Base-by-base conservation (phyloP, 2,888 invertebrate genomes). In the Lasiommata megera region DNA sequence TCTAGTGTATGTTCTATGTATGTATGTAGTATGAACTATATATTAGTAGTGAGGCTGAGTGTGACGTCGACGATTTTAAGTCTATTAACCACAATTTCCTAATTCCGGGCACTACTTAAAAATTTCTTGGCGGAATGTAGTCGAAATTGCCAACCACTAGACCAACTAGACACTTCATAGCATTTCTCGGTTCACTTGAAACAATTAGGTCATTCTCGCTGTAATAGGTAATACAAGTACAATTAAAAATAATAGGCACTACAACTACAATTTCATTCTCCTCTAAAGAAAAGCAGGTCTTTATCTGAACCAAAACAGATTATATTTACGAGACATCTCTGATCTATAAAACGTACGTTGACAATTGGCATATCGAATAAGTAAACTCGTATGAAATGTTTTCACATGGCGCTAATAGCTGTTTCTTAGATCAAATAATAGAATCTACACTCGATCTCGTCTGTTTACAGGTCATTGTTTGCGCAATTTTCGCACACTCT, bases 401-500 rank as follows among this genome's bases (percentile, higher is more conserved):
- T 37, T 48, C 48, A 23, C 48, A 17, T 36, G 36, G 9, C 12
- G 36, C 8, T 41, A 31, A 52, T 41, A 17, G 52, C 52, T 40
- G 40, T 40, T 52, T 52, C 31, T 52, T 52, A 31, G 40, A 31
- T 47, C 18, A 41, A 16, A 52, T 31, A 54, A 59, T 48, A 51
- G 41, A 51, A 48, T 60, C 23, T 34, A 54, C 36, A 56, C 59
- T 54, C 59, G 48, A 61, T 63, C 54, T 53, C 58, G 40, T 61
- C 57, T 50, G 50, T 41, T 46, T 51, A 52, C 53, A 38, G 59
- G 65, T 67, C 62, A 63, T 67, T 67, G 63, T 67, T 60, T 58
- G 55, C 54, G 41, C 46, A 54, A 48, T 38, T 60, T 67, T 64
- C 67, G 48, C 67, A 67, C 64, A 67, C 67, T 67, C 64, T 67